Evolutionary conservation across 2,797 vertebrate genomes (phyloP).

Genomic region (Eidolon dupreanum): DNA sequence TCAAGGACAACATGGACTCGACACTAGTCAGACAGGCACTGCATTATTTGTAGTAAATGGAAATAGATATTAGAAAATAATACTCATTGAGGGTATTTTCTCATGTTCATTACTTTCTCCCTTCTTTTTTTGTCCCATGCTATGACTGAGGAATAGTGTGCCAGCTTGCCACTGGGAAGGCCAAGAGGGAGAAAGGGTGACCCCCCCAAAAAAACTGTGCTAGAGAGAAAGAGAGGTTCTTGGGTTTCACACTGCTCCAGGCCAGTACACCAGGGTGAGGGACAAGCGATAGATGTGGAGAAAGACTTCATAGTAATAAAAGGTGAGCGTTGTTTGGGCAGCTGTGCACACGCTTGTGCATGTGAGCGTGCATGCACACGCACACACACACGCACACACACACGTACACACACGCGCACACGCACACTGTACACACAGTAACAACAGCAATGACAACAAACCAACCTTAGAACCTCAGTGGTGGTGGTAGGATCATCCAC

Average conservation of each 20-base stretch:
- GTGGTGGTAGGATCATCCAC: background rate
- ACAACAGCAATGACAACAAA: background rate
- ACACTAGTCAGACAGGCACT: background rate
- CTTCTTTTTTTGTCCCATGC: background rate
- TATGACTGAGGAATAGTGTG: background rate
- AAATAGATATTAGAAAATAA: background rate
- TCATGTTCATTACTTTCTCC: background rate
- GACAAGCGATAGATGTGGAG: background rate
- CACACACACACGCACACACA: background rate
- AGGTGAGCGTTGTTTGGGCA: background rate
- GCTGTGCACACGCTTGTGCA: too few relatives aligned
- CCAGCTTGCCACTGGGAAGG: background rate
- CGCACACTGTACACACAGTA: background rate
- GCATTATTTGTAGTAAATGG: background rate
- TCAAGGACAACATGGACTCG: background rate
- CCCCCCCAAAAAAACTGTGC: too few relatives aligned
- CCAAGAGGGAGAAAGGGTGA: background rate
- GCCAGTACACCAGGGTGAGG: background rate
- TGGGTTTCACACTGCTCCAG: background rate
- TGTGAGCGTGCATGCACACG: too few relatives aligned
- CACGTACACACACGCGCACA: background rate
- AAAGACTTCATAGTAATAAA: background rate
- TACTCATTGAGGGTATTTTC: background rate
- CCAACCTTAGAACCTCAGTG: background rate
- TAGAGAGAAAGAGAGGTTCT: background rate